Evolutionary conservation across 2,888 invertebrate genomes (phyloP).

Genomic region (Piscicola geometra): DNA sequence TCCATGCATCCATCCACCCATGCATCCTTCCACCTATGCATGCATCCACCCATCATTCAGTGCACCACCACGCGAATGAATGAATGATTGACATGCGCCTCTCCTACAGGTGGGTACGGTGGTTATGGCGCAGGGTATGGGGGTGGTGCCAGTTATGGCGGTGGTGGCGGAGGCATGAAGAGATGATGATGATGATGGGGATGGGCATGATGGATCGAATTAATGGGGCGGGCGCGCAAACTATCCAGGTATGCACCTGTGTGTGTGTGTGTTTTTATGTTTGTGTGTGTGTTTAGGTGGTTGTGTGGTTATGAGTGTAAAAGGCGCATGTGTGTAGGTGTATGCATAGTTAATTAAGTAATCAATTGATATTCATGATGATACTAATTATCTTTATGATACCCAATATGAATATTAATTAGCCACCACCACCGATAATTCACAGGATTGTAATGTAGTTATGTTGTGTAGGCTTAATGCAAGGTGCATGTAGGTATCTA

Average conservation of each 20-base stretch:
- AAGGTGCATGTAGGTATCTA: slow-evolving; percentile 2
- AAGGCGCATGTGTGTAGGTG: too few species aligned
- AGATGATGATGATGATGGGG: slow-evolving; percentile 1
- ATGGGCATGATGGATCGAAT: too few species aligned
- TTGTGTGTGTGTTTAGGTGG: background rate
- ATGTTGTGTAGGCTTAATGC: background rate
- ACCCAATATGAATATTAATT: background rate
- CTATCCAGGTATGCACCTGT: slow-evolving; percentile 12
- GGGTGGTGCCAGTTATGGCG: too few species aligned
- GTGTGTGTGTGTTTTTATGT: background rate
- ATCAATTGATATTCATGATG: background rate
- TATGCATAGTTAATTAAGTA: background rate
- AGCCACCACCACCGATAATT: background rate
- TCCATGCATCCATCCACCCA: too few species aligned
- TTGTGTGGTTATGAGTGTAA: too few species aligned
- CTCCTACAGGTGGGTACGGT: slow-evolving; percentile 8
- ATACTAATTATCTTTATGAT: background rate
- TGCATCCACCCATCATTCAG: background rate
- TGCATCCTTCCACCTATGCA: background rate
- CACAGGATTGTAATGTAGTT: slow-evolving; percentile 9
- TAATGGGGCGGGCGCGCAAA: too few species aligned
- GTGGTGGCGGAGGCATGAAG: background rate
- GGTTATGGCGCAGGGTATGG: slow-evolving; percentile 2
- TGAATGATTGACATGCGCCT: background rate
- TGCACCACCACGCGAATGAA: slow-evolving; percentile 7